Conservation (phyloP, 2,888 invertebrate genomes). For the Lordiphosa andalusiaca region DNA sequence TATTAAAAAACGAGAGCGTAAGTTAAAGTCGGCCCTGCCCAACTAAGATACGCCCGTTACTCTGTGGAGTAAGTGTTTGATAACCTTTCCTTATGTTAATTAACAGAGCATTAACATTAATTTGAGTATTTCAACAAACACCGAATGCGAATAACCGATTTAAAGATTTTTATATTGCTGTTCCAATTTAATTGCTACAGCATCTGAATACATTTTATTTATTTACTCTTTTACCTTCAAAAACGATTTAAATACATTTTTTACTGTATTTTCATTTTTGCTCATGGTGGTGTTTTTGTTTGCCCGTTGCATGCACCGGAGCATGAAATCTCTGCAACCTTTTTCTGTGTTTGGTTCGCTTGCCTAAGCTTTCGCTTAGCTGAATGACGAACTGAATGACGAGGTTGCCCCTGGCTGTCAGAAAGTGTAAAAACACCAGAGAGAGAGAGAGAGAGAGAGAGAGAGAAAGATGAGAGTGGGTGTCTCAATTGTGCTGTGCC, state of each 20-base stretch:
- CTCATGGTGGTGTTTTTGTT: constrained; percentile 29
- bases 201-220: constrained; percentile 13
- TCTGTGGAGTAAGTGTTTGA: too few relatives aligned
- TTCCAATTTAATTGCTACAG: too few relatives aligned
- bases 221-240: constrained; percentile 11
- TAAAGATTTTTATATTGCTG: too few relatives aligned
- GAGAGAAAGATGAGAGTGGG: constrained; percentile 10
- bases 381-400: constrained; percentile 39
- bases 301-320: constrained; percentile 40
- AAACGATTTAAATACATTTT: background rate
- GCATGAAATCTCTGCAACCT: constrained; percentile 67
- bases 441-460: background rate
- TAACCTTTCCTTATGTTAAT: too few relatives aligned
- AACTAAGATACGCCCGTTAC: too few relatives aligned
- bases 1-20: too few relatives aligned
- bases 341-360: constrained; percentile 31
- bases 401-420: constrained; percentile 36
- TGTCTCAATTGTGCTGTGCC: constrained; percentile 61
- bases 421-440: background rate
- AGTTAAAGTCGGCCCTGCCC: too few relatives aligned
- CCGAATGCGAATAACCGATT: too few relatives aligned
- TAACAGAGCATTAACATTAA: too few relatives aligned
- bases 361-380: constrained; percentile 24
- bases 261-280: background rate
- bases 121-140: too few relatives aligned